A percentile compares a stretch with the other conserved stretches of the same genome.
phyloP scores from a whole-genome alignment of 1,140 invertebrate genomes.

The Drosophila orosa region DNA sequence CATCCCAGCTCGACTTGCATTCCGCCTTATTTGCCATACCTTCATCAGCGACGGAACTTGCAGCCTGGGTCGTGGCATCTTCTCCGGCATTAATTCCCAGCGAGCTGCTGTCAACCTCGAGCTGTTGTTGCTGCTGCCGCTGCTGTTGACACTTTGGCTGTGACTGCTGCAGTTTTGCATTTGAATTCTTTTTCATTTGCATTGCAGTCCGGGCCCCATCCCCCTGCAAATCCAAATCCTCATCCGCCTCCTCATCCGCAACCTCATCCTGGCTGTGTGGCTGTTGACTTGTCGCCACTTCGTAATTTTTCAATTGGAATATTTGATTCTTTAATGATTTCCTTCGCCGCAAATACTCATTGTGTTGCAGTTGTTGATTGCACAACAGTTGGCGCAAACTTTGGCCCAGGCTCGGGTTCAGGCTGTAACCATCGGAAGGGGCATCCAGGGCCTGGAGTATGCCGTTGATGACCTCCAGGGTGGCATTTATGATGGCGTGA shows the following conservation, averaged over 20 bases:
- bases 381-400: constrained; percentile 85
- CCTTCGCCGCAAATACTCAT: constrained; percentile 84
- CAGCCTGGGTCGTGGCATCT: constrained; percentile 64
- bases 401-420: constrained; percentile 50
- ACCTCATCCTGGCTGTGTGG: constrained; percentile 21
- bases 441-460: constrained; percentile 86
- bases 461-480: constrained; percentile 90
- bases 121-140: constrained; percentile 35
- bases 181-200: constrained; percentile 77
- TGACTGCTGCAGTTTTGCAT: constrained; percentile 70
- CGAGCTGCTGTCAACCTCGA: constrained; percentile 64
- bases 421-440: constrained; percentile 37
- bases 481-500: constrained; percentile 91
- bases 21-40: constrained; percentile 80
- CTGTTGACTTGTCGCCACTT: constrained; percentile 72
- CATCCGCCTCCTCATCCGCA: constrained; percentile 9
- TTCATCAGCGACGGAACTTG: constrained; percentile 75
- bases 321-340: constrained; percentile 85
- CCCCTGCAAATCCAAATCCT: constrained; percentile 1
- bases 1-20: constrained; percentile 38
- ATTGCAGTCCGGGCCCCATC: constrained; percentile 42
- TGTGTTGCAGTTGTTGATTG: constrained; percentile 84
- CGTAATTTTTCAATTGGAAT: constrained; percentile 84
- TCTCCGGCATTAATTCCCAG: constrained; percentile 75
- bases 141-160: constrained; percentile 62